Conservation (phyloP, 2,797 vertebrate genomes). For the Hydrophis major region DNA sequence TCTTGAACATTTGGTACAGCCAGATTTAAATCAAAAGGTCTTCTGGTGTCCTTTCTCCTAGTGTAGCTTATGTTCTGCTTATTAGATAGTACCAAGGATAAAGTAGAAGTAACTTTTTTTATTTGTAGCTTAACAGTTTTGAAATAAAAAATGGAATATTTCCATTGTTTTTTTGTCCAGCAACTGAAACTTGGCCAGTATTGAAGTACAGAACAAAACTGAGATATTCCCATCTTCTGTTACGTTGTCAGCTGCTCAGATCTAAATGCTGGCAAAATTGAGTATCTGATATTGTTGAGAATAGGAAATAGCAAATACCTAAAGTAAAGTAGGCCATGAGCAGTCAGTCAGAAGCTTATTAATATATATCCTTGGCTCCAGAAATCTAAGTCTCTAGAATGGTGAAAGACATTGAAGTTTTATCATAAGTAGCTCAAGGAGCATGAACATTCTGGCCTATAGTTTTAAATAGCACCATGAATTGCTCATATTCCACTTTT, state of each 20-base stretch:
- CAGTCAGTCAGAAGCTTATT: neutral
- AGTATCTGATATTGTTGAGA: neutral
- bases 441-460: neutral
- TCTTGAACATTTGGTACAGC: neutral
- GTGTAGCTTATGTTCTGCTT: neutral
- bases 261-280: neutral
- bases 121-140: neutral
- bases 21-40: neutral
- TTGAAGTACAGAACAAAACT: neutral
- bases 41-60: neutral
- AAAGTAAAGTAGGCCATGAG: neutral
- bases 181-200: neutral
- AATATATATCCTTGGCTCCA: neutral
- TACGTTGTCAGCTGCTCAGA: neutral
- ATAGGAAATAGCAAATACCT: neutral
- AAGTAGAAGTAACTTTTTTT: neutral
- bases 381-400: neutral
- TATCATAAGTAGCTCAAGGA: neutral
- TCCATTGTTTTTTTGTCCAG: neutral
- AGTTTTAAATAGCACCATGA: neutral
- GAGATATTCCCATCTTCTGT: neutral
- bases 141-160: neutral
- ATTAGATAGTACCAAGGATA: neutral
- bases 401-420: neutral
- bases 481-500: neutral